A percentile compares a stretch with the other conserved stretches of the same genome.
Evolutionary conservation across 2,888 invertebrate species (phyloP).

Genomic region (Auanema freiburgensis): DNA sequence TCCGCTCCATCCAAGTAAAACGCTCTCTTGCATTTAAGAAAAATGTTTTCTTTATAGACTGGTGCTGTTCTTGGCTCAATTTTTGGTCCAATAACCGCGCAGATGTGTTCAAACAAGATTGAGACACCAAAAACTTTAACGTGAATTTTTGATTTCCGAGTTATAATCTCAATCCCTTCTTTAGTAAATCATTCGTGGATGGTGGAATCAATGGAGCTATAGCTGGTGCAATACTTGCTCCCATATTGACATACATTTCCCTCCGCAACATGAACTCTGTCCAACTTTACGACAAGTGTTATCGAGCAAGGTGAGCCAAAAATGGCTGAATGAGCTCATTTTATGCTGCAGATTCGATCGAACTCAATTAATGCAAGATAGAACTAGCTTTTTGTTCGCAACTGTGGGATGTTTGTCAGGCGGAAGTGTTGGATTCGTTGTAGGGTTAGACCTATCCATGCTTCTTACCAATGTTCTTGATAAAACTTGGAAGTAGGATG

Average conservation of each 20-base stretch:
- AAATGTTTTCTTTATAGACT: conserved; percentile 28
- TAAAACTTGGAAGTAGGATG: conserved; percentile 25
- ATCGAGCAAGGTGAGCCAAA: conserved; percentile 37
- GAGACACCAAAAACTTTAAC: conserved; percentile 17
- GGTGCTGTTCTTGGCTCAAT: conserved; percentile 49
- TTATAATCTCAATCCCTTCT: not conserved
- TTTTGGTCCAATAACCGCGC: conserved; percentile 37
- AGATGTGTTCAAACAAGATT: conserved; percentile 29
- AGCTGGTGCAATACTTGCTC: conserved; percentile 44
- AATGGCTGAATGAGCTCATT: conserved; percentile 6
- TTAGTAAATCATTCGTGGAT: conserved; percentile 37
- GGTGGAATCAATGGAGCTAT: conserved; percentile 43
- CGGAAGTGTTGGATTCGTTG: conserved; percentile 46
- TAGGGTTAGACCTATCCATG: conserved; percentile 48
- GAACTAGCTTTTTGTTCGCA: conserved; percentile 45
- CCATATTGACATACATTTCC: conserved; percentile 43
- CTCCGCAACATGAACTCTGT: conserved; percentile 51
- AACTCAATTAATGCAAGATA: conserved; percentile 42
- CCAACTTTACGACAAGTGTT: conserved; percentile 52
- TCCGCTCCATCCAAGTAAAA: conserved; percentile 46
- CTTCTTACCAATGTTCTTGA: conserved; percentile 36
- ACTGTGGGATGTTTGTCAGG: conserved; percentile 46
- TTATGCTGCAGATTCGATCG: conserved; percentile 39
- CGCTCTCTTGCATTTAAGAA: not conserved
- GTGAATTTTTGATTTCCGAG: conserved; percentile 15